Evolutionary conservation across 2,797 vertebrate genomes (phyloP), one percentile per base, ranked within the genome.

Genomic region (Acanthurus tractus): DNA sequence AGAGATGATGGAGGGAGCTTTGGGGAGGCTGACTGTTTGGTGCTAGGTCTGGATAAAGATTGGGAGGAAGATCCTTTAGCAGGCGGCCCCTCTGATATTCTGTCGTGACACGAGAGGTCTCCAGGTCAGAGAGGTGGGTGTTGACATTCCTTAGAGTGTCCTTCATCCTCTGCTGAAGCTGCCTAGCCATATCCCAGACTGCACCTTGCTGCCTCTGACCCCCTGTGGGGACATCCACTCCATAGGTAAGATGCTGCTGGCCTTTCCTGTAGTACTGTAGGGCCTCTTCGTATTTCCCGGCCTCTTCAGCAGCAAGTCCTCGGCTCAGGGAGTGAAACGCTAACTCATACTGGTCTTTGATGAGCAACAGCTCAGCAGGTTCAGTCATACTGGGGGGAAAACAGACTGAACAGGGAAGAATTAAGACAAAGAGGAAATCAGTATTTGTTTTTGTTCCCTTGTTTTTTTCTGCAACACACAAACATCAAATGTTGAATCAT

Each of bases 141-240:
- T 62, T 88, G 42, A 98, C 94, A 0, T 94, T 96, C 64, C 67
- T 91, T 18, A 98, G 86, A 0, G 96, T 96, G 68, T 95, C 93
- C 50, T 79, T 93, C 97, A 99, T 98, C 87, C 94, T 97, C 83
- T 94, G 90, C 9, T 98, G 97, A 88, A 97, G 96, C 87, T 95
- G 92, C 68, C 96, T 94, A 53, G 96, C 97, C 1, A 79, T 89
- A 48, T 98, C 95, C 97, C 97, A 98, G 10, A 45, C 72, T 2
- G 91, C 63, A 13, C 96, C 96, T 0, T 58, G 67, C 17, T 94
- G 93, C 0, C 81, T 71, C 8, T 90, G 86, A 4, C 94, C 94
- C 0, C 83, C 58, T 0, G 93, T 93, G 6, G 95, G 89, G 59
- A 99, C 78, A 20, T 90, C 93, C 53, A 97, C 20, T n/a, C 97